Base-by-base conservation (phyloP, 1,140 invertebrate genomes). In the Gonatopus flavifemur region DNA sequence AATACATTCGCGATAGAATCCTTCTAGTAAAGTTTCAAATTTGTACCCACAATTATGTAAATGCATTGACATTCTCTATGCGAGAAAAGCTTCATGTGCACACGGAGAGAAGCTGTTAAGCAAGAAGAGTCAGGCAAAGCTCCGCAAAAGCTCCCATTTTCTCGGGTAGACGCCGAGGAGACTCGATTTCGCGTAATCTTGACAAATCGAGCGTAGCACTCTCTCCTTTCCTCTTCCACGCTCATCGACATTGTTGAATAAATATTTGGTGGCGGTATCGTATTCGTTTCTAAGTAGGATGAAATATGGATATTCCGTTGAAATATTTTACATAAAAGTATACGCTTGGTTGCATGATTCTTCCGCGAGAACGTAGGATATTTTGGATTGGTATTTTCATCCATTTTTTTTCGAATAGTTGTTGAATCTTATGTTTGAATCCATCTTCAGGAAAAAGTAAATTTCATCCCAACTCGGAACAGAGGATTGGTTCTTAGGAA, bases 11-110 rank as follows among this genome's bases (percentile, higher is more conserved):
- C 56, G 50, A 30, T 15, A 53, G 62, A 71, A 72, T 72, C 69
- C 64, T 69, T 46, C 52, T 49, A 47, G 52, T 51, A 52, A 70
- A 72, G 58, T 71, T 72, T 36, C 55, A 60, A 72, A 71, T 71
- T 70, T 71, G 67, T 67, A 72, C 67, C 61, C 66, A 67, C 68
- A 71, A 72, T 74, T 71, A 74, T 74, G 69, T 48, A 72, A 72
- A 72, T 72, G 54, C 62, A 54, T 57, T 57, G 60, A 55, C 47
- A 65, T 71, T 59, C 58, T 63, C 52, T 55, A 59, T 60, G 44
- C 48, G 44, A 56, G 57, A 40, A n/a, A n/a, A n/a, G n/a, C n/a
- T 25, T 47, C 13, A 7, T 25, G 10, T 44, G 28, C 18, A 28
- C 7, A 21, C 22, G 15, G 43, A 28, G 13, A 20, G 48, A 38